A percentile compares a stretch with the other conserved stretches of the same genome.
Conservation (phyloP, 2,797 vertebrate species). For the Pangasius krempfi region DNA sequence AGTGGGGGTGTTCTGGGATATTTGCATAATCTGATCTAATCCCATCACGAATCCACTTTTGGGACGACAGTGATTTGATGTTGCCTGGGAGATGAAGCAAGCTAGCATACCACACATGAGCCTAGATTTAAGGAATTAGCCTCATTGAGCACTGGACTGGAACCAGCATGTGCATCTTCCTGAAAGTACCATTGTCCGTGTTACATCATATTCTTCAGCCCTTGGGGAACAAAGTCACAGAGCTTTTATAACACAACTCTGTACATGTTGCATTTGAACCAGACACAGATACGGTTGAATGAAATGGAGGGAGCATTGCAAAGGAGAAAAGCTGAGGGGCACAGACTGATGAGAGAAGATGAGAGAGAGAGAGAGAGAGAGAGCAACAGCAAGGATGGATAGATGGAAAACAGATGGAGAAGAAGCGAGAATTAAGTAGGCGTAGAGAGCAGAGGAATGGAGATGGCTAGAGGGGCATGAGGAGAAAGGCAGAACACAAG, state of each 20-base stretch:
- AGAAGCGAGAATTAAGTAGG: slow-evolving; percentile 13
- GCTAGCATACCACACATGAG: slow-evolving; percentile 31
- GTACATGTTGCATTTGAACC: slow-evolving; percentile 14
- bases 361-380: background rate
- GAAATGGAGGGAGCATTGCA: background rate
- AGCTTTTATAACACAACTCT: slow-evolving; percentile 13
- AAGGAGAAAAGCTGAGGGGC: slow-evolving; percentile 15
- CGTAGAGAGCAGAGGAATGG: slow-evolving; percentile 1
- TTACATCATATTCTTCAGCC: slow-evolving; percentile 31
- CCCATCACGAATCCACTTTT: slow-evolving; percentile 46
- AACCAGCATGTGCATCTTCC: slow-evolving; percentile 43
- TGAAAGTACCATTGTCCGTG: slow-evolving; percentile 24
- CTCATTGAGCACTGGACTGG: slow-evolving; percentile 49
- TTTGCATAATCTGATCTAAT: slow-evolving; percentile 61
- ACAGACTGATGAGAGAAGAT: background rate
- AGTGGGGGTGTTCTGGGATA: slow-evolving; percentile 35
- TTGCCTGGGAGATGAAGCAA: slow-evolving; percentile 49
- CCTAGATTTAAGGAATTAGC: slow-evolving; percentile 39
- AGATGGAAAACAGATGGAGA: slow-evolving; percentile 16
- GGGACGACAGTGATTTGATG: slow-evolving; percentile 52
- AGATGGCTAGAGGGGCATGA: slow-evolving; percentile 4
- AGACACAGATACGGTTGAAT: background rate
- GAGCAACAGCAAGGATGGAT: slow-evolving; percentile 15
- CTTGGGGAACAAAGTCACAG: background rate
- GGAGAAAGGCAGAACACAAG: slow-evolving; percentile 10